These are phyloP conservation scores for Saccopteryx leptura DNA, from an alignment of 2,113 vertebrate species.

Conservation along the genomic window DNA sequence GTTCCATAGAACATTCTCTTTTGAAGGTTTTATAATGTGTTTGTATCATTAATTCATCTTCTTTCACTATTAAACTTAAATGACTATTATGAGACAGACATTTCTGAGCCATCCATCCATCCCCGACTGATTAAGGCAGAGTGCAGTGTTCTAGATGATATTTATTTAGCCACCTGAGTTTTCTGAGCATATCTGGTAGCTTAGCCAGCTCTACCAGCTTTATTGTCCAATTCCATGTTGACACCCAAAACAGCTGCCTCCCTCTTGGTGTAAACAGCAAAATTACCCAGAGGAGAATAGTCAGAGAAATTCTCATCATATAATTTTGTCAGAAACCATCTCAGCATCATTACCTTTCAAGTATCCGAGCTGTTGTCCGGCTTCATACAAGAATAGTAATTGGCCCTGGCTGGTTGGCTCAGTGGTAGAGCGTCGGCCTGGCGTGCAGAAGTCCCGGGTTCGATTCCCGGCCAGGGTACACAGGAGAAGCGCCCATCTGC, in stretches of 20 bases:
- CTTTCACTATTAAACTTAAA: not conserved
- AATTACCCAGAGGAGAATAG: not conserved
- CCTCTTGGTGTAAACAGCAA: not conserved
- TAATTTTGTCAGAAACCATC: not conserved
- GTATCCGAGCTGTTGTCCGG: conserved; percentile 92
- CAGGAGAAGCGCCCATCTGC: no score
- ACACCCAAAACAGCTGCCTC: not conserved
- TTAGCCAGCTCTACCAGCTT: not conserved
- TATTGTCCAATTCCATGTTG: not conserved
- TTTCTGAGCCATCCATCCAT: not conserved
- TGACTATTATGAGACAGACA: not conserved
- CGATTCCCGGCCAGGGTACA: no score
- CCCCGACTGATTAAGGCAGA: not conserved
- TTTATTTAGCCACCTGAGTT: not conserved
- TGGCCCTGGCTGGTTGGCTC: no score
- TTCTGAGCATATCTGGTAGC: not conserved
- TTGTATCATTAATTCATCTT: not conserved
- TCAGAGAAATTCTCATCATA: not conserved
- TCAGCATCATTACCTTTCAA: not conserved
- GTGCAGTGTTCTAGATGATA: not conserved
- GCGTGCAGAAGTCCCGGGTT: no score
- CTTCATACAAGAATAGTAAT: conserved; percentile 94
- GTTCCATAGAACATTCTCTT: not conserved
- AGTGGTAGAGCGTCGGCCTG: no score
- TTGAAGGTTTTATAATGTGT: not conserved